Evolutionary conservation across 2,888 invertebrate species (phyloP).

Genomic region (Ormyrus labotus): DNA sequence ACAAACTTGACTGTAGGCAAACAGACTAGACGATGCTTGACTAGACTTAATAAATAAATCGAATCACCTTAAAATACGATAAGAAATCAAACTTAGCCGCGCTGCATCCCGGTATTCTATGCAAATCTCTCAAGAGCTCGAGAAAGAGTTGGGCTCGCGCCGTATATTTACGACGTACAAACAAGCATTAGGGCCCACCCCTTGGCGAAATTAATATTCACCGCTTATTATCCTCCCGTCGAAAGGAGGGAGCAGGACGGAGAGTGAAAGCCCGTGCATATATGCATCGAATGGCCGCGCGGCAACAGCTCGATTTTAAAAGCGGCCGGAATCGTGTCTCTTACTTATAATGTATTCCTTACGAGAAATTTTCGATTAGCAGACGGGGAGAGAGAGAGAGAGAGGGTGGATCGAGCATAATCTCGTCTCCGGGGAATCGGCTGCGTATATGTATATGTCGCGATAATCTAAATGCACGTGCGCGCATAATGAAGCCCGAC

Average conservation of each 20-base stretch:
- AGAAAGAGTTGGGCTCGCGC: neutral
- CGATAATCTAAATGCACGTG: slow-evolving; percentile 60
- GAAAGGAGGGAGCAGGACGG: neutral
- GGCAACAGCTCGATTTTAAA: slow-evolving; percentile 15
- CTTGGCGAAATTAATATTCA: slow-evolving; percentile 48
- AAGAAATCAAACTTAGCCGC: too few species aligned
- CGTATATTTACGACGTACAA: slow-evolving; percentile 27
- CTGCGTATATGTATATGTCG: slow-evolving; percentile 12
- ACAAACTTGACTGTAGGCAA: too few species aligned
- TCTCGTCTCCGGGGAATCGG: slow-evolving; percentile 41
- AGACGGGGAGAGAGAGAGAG: neutral
- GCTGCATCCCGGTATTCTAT: slow-evolving; percentile 1
- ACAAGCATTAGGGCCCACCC: slow-evolving; percentile 32
- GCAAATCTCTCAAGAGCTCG: slow-evolving; percentile 15
- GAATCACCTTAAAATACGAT: too few species aligned
- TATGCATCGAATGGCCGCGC: neutral
- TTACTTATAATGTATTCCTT: slow-evolving; percentile 40
- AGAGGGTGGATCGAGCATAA: slow-evolving; percentile 29
- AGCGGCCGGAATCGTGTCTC: slow-evolving; percentile 24
- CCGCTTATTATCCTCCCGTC: slow-evolving; percentile 36
- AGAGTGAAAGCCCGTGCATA: neutral
- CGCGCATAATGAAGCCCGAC: slow-evolving; percentile 56
- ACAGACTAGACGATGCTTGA: too few species aligned
- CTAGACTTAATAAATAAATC: too few species aligned
- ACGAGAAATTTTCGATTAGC: slow-evolving; percentile 51